A percentile compares a stretch with the other conserved stretches of the same genome.
phyloP scores from a whole-genome alignment of 2,888 invertebrate genomes.

The Rhorus exstirpatorius region DNA sequence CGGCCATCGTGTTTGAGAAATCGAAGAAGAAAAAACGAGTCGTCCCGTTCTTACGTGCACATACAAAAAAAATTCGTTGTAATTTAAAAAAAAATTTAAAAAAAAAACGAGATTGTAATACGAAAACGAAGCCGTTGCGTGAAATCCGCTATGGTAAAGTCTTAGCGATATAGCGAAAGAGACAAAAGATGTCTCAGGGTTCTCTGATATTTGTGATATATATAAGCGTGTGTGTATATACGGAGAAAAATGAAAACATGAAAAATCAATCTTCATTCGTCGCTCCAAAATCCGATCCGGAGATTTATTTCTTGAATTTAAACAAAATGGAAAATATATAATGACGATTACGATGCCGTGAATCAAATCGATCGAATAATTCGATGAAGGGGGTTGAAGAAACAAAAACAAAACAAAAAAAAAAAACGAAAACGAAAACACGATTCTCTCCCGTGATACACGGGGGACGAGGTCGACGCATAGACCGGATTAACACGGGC shows the following conservation, averaged over 20 bases:
- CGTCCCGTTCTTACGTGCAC: slow-evolving; percentile 37
- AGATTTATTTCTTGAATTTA: slow-evolving; percentile 1
- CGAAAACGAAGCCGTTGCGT: background rate
- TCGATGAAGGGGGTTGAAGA: background rate
- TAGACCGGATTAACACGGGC: too few relatives aligned
- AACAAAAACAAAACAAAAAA: slow-evolving; percentile 15
- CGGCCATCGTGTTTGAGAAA: slow-evolving; percentile 44
- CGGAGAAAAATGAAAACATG: slow-evolving; percentile 5
- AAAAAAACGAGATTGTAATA: background rate
- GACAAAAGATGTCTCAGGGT: slow-evolving; percentile 27
- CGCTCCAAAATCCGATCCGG: slow-evolving; percentile 54
- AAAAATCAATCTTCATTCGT: slow-evolving; percentile 28
- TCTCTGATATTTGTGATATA: slow-evolving; percentile 49
- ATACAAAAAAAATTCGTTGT: too few relatives aligned
- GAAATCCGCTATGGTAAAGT: background rate
- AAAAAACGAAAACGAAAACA: slow-evolving; percentile 25
- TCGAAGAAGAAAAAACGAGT: slow-evolving; percentile 27
- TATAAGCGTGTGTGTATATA: slow-evolving; percentile 26
- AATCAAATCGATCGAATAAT: slow-evolving; percentile 53
- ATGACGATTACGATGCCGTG: slow-evolving; percentile 23
- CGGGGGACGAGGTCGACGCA: background rate
- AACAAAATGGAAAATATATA: background rate
- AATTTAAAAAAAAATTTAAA: slow-evolving; percentile 10
- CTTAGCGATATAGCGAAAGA: slow-evolving; percentile 1
- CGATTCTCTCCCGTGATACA: slow-evolving; percentile 8